These are phyloP conservation scores for Psittacula derbiana DNA, from an alignment of 2,797 vertebrate species.

Conservation along the genomic window DNA sequence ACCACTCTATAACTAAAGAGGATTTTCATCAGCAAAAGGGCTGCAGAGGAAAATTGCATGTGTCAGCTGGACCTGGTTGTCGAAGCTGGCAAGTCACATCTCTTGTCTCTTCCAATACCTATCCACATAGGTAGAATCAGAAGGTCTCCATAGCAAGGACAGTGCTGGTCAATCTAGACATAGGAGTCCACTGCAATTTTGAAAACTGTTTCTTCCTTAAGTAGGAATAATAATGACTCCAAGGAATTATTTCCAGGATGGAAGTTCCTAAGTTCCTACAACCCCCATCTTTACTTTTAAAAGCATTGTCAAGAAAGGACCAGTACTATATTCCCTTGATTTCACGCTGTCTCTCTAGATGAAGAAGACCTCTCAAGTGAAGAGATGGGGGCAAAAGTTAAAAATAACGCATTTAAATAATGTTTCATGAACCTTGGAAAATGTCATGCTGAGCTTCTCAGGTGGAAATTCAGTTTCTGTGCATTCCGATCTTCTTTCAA, in stretches of 20 bases:
- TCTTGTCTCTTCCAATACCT: background rate
- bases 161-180: background rate
- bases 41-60: background rate
- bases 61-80: background rate
- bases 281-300: background rate
- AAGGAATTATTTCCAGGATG: background rate
- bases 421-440: background rate
- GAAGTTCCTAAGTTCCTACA: background rate
- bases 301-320: background rate
- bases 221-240: background rate
- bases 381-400: background rate
- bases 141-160: background rate
- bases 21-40: background rate
- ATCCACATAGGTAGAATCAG: background rate
- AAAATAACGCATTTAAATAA: background rate
- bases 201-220: background rate
- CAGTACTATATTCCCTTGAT: background rate
- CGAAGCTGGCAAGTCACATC: background rate
- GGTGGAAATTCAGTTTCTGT: conserved; percentile 44
- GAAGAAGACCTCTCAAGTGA: background rate
- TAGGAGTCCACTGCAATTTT: background rate
- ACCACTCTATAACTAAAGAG: background rate
- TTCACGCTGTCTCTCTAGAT: background rate
- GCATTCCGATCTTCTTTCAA: conserved; percentile 1
- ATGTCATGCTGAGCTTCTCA: background rate